A percentile compares a stretch with the other conserved stretches of the same genome.
phyloP scores from a whole-genome alignment of 1,140 invertebrate species.

The Ostrea denselamellosa region DNA sequence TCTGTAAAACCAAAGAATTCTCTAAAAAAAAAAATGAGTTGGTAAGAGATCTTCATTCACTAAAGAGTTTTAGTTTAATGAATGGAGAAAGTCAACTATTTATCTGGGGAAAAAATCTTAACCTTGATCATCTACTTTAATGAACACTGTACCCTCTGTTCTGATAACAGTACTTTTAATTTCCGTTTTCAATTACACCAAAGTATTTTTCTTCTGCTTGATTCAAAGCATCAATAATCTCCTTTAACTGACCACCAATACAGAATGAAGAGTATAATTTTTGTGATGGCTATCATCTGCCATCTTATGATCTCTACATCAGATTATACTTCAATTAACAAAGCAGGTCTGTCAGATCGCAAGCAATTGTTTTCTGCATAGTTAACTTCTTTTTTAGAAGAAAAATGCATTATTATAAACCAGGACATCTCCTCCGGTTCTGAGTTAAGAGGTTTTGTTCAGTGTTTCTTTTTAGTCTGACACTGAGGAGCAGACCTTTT shows the following conservation, averaged over 20 bases:
- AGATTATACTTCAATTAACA: constrained; percentile 26
- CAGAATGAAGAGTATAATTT: background rate
- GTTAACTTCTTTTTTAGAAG: constrained; percentile 19
- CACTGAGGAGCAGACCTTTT: constrained; percentile 17
- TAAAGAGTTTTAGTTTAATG: too few species aligned
- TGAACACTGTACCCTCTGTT: background rate
- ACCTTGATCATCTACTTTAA: background rate
- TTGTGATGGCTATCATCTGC: constrained; percentile 2
- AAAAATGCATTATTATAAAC: constrained; percentile 4
- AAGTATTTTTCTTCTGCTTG: constrained; percentile 11
- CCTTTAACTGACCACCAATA: background rate
- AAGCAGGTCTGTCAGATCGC: constrained; percentile 4
- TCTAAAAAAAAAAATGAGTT: background rate
- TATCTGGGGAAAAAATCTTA: background rate
- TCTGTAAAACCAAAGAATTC: background rate
- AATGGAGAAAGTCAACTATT: background rate
- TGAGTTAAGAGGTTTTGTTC: background rate
- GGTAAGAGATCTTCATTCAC: constrained; percentile 11
- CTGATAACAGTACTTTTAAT: background rate
- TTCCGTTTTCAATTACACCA: background rate
- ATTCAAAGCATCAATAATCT: background rate
- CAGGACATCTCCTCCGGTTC: constrained; percentile 1
- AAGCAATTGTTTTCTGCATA: constrained; percentile 28
- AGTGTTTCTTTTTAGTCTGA: constrained; percentile 18
- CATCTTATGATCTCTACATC: background rate